Base-by-base conservation (phyloP, 37 sponge, comb jelly and placozoan genomes). In the Beroe forskalii region DNA sequence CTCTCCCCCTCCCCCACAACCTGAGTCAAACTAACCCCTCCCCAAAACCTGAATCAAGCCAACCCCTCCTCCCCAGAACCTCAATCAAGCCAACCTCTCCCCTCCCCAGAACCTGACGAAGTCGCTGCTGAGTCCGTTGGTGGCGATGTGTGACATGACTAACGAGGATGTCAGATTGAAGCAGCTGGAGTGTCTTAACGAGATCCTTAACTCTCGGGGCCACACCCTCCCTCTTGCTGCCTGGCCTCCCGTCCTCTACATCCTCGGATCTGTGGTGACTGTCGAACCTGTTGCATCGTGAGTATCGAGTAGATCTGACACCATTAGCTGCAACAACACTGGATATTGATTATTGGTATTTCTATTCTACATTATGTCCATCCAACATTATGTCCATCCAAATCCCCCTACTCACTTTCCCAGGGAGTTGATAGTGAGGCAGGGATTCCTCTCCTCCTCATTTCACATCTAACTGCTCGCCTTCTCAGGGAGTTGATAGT, bases 371-470 rank as follows among this genome's bases (percentile, higher is more conserved):
- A n/a, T n/a, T n/a, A n/a, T n/a, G n/a, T n/a, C n/a, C n/a, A n/a
- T n/a, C n/a, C n/a, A n/a, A n/a, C n/a, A n/a, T n/a, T n/a, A n/a
- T n/a, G n/a, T n/a, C n/a, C n/a, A n/a, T n/a, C n/a, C n/a, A n/a
- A n/a, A n/a, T n/a, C n/a, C n/a, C n/a, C n/a, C n/a, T n/a, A n/a
- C n/a, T n/a, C n/a, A n/a, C n/a, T n/a, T n/a, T n/a, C 41, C 37
- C 64, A 90, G 91, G 27, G 62, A 90, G 20, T 62, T 44, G 14
- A 31, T 80, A 23, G 90, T 96, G 0, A 76, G 94, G 23, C 61
- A 42, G 80, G 99, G 95, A 0, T 97, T 95, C 91, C 94, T 93
- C 67, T 92, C 93, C 60, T n/a, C n/a, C n/a, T n/a, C n/a, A n/a
- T n/a, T n/a, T n/a, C n/a, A n/a, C n/a, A n/a, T n/a, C n/a, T n/a